Percentiles rank a stretch among this genome's conserved stretches.
Evolutionary conservation across 2,888 invertebrate species (phyloP).

Genomic region (Sesamia inferens): DNA sequence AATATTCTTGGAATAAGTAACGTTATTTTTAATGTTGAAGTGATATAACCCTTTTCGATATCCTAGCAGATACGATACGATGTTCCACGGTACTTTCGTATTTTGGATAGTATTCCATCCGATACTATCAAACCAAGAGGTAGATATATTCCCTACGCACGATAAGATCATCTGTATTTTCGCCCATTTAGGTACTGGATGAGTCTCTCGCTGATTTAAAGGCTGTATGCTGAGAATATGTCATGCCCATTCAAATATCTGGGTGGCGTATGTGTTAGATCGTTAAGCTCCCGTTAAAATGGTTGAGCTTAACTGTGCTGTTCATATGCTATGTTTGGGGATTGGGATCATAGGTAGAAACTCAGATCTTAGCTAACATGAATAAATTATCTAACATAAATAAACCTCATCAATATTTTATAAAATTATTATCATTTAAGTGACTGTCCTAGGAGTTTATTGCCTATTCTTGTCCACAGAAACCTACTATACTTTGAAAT

Average conservation of each 20-base stretch:
- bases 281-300: neutral
- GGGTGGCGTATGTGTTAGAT: neutral
- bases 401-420: neutral
- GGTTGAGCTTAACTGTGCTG: neutral
- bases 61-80: neutral
- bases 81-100: neutral
- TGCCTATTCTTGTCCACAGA: neutral
- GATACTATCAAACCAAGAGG: neutral
- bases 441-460: neutral
- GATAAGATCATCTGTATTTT: too few species aligned
- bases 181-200: neutral
- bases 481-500: neutral
- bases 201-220: neutral
- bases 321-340: neutral
- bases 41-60: slow-evolving; percentile 1
- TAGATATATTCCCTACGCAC: too few species aligned
- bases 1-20: slow-evolving; percentile 40
- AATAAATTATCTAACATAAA: neutral
- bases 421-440: neutral
- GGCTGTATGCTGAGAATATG: neutral
- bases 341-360: neutral
- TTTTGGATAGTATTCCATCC: slow-evolving; percentile 8
- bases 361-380: neutral
- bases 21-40: slow-evolving; percentile 20
- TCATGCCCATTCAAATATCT: neutral